Percentiles rank a stretch among this genome's conserved stretches.
Conservation (phyloP, 2,797 vertebrate species). For the Gallinago solitaria region DNA sequence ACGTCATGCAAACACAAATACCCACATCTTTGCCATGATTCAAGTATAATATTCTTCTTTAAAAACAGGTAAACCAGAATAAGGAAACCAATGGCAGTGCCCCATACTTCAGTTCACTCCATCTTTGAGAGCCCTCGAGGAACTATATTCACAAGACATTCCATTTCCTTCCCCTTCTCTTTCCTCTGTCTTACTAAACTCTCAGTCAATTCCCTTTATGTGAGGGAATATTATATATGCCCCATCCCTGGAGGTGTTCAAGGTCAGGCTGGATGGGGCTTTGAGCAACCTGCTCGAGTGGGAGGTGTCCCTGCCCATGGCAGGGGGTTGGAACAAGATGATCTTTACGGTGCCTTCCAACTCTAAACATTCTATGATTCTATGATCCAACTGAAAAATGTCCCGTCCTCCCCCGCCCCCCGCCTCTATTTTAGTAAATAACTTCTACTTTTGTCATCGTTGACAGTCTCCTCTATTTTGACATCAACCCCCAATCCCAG, state of each 20-base stretch:
- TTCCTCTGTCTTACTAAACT: not conserved
- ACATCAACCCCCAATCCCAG: not conserved
- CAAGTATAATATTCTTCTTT: not conserved
- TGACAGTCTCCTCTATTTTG: not conserved
- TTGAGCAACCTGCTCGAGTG: not conserved
- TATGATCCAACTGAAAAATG: not conserved
- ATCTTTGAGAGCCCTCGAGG: not conserved
- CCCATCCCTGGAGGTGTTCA: not conserved
- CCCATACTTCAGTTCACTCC: not conserved
- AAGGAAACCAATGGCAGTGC: not conserved
- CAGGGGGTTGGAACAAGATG: not conserved
- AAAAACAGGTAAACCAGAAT: not conserved
- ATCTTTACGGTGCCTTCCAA: not conserved
- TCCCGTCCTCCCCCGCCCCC: not conserved
- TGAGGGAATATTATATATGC: not conserved
- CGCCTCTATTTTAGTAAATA: not conserved
- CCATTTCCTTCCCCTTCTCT: not conserved
- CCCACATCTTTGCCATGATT: not conserved
- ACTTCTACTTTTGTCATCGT: not conserved
- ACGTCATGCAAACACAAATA: rapidly evolving
- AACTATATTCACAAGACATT: not conserved
- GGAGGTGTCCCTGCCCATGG: not conserved
- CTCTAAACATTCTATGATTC: not conserved
- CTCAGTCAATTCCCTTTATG: not conserved
- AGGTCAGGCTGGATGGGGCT: not conserved